phyloP scores from a whole-genome alignment of 1,140 invertebrate genomes.

The Pseudomyrmex flavicornis region DNA sequence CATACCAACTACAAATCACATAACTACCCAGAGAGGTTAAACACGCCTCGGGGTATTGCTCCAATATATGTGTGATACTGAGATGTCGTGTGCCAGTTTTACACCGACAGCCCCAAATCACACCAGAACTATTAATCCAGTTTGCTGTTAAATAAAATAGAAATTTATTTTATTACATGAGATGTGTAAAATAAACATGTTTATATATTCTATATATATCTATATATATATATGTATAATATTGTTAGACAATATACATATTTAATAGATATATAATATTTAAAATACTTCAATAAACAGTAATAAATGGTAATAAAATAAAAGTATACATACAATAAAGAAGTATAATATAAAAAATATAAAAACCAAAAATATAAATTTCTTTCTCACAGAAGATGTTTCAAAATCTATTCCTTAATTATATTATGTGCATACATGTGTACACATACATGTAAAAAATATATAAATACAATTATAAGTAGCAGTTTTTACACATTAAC shows the following conservation, averaged over 20 bases:
- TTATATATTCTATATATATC: not conserved
- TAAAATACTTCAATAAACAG: too few species aligned
- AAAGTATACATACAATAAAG: too few species aligned
- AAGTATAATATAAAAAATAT: too few species aligned
- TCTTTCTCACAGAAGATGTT: not conserved
- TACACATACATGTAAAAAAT: not conserved
- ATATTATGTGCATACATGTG: not conserved
- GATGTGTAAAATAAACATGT: not conserved
- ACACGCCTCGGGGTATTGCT: constrained; percentile 81
- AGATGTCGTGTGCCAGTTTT: constrained; percentile 77
- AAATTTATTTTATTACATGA: constrained; percentile 17
- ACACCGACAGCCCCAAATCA: constrained; percentile 80
- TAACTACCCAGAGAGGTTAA: constrained; percentile 84
- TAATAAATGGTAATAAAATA: too few species aligned
- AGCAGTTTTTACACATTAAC: too few species aligned
- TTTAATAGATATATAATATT: not conserved
- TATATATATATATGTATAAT: not conserved
- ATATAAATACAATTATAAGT: not conserved
- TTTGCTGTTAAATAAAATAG: constrained; percentile 73
- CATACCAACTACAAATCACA: constrained; percentile 85
- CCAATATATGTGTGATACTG: constrained; percentile 77
- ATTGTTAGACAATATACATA: not conserved
- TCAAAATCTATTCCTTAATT: not conserved
- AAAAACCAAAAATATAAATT: too few species aligned
- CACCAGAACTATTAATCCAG: constrained; percentile 79